phyloP scores from a whole-genome alignment of 2,797 vertebrate genomes.

The Clarias fuscus region DNA sequence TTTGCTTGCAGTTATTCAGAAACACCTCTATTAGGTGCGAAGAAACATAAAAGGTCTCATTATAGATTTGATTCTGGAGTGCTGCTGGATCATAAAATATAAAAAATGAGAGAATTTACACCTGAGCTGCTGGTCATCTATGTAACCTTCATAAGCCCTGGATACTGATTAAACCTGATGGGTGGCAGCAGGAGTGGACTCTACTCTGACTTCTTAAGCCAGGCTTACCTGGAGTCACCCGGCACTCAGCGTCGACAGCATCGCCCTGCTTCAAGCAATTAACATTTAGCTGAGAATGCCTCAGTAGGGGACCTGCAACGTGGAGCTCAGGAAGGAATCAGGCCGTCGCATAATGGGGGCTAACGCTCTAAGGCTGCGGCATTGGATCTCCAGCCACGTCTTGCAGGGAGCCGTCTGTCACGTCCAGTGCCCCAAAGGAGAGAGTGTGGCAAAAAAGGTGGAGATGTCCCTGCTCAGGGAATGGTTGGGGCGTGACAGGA shows the following conservation, averaged over 20 bases:
- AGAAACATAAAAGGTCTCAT: no score
- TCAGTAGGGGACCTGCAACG: neutral
- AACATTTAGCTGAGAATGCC: neutral
- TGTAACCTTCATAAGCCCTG: neutral
- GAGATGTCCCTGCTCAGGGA: constrained; percentile 26
- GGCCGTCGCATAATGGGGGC: constrained; percentile 27
- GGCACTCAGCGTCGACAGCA: neutral
- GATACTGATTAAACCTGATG: constrained; percentile 40
- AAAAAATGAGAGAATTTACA: no score
- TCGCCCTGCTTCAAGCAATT: neutral
- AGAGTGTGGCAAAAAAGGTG: constrained; percentile 14
- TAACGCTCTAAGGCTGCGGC: neutral
- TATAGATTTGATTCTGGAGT: neutral
- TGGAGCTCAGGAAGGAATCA: neutral
- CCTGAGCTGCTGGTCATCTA: neutral
- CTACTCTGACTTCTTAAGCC: constrained; percentile 32
- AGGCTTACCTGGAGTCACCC: constrained; percentile 42
- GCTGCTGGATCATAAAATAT: neutral
- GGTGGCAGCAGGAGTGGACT: constrained; percentile 35
- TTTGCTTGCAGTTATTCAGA: no score
- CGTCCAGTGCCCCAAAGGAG: constrained; percentile 14
- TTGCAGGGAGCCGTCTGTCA: neutral
- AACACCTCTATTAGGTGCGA: no score
- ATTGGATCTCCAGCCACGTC: constrained; percentile 1
- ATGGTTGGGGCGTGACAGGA: constrained; percentile 26